phyloP scores from a whole-genome alignment of 2,888 invertebrate species.

The Andrena fulva region DNA sequence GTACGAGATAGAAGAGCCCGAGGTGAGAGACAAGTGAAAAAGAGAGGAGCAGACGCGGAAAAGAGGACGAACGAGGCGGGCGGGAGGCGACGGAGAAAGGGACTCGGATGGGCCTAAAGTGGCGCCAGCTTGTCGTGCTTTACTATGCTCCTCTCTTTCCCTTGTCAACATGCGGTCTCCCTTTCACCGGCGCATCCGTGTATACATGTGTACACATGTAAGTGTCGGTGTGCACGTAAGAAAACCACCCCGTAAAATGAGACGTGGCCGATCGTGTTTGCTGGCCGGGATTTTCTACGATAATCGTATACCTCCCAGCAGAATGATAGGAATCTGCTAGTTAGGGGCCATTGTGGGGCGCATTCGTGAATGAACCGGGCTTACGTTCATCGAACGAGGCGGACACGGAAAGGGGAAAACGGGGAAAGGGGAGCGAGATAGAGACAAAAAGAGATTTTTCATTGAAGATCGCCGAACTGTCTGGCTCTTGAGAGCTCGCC shows the following conservation, averaged over 20 bases:
- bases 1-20: constrained; percentile 51
- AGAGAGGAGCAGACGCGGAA: constrained; percentile 48
- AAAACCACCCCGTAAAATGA: constrained; percentile 59
- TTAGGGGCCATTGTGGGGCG: constrained; percentile 78
- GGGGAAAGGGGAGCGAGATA: neutral
- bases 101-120: constrained; percentile 71
- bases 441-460: constrained; percentile 20
- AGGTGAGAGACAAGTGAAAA: constrained; percentile 51
- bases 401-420: constrained; percentile 39
- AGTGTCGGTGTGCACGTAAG: constrained; percentile 24
- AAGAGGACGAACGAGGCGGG: constrained; percentile 48
- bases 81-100: constrained; percentile 54
- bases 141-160: constrained; percentile 43
- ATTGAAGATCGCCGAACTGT: neutral
- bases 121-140: constrained; percentile 82
- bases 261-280: constrained; percentile 67
- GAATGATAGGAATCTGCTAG: constrained; percentile 76
- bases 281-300: constrained; percentile 69
- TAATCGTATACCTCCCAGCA: constrained; percentile 50
- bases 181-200: constrained; percentile 20
- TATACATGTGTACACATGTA: constrained; percentile 7
- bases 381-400: constrained; percentile 60
- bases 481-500: neutral
- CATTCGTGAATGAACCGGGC: constrained; percentile 78
- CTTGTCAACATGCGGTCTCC: constrained; percentile 55